Base-by-base conservation (phyloP, 2,888 invertebrate species). In the Bombyx huttoni region DNA sequence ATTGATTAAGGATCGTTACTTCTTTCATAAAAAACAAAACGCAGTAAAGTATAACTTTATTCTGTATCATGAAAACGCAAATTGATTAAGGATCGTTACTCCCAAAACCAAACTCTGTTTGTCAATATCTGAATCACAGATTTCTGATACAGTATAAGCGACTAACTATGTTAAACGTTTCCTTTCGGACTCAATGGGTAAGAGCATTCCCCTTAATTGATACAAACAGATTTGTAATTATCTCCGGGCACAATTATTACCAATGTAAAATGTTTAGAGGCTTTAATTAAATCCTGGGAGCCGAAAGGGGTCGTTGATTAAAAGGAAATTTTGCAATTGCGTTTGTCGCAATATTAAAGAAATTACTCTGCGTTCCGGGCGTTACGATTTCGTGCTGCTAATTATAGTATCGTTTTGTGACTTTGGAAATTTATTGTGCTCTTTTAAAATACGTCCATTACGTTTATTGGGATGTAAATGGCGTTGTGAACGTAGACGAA, bases 261-360 rank as follows among this genome's bases (percentile, higher is more conserved):
- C 73, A 69, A 80, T 78, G 78, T 80, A 68, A 78, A 79, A 73
- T 78, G 74, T 78, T 79, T 75, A 69, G 70, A 62, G 61, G 64
- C 66, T 70, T 78, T 81, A 81, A 84, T 82, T 83, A 79, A 84
- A 83, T 78, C 73, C 69, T 54, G 67, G 59, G 61, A 67, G 62
- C 63, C 58, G 57, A 40, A 40, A 68, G 65, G 66, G 69, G 70
- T 54, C 63, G 58, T 67, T 71, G 73, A 75, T 78, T 76, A 73
- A 80, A 75, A 73, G 70, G 70, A 62, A 68, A 71, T 61, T 64
- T 65, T 53, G 57, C 59, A 58, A 60, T 58, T 56, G 58, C 57
- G 49, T 49, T 62, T 59, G 60, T 64, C 57, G 47, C 61, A 58
- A 63, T 63, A 69, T 72, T 72, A 70, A 67, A 68, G 65, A 64